phyloP scores from a whole-genome alignment of 2,113 vertebrate species.

The Austrofundulus limnaeus region DNA sequence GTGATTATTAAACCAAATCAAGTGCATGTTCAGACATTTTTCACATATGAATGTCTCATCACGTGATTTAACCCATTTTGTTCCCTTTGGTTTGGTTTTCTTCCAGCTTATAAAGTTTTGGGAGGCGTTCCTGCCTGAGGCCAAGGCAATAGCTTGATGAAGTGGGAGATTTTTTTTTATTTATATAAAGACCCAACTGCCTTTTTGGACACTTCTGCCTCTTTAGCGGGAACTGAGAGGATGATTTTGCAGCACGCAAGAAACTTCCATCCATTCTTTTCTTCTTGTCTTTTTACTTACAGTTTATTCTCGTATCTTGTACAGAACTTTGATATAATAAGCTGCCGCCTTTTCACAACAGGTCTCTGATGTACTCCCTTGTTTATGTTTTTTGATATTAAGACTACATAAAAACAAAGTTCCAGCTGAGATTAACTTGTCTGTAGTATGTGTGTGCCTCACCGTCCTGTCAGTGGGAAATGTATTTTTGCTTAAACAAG shows the following conservation, averaged over 20 bases:
- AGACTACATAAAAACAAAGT: conserved; percentile 26
- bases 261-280: conserved; percentile 57
- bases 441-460: conserved; percentile 28
- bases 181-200: conserved; percentile 72
- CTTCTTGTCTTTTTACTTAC: conserved; percentile 45
- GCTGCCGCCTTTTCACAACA: conserved; percentile 27
- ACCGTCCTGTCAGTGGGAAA: conserved; percentile 12
- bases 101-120: conserved; percentile 93
- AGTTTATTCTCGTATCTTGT: conserved; percentile 50
- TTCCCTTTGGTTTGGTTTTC: conserved; percentile 8
- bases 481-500: conserved; percentile 33
- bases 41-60: not conserved
- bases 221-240: conserved; percentile 76
- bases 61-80: not conserved
- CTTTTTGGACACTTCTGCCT: conserved; percentile 80
- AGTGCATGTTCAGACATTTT: not conserved
- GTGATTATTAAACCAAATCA: conserved; percentile 68
- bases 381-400: conserved; percentile 37
- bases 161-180: conserved; percentile 38
- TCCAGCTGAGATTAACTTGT: conserved; percentile 25
- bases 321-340: conserved; percentile 58
- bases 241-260: conserved; percentile 52
- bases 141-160: conserved; percentile 93
- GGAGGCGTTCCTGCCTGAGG: conserved; percentile 96
- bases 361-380: conserved; percentile 34